Base-by-base conservation (phyloP, 2,797 vertebrate genomes). In the Anguilla pacifica region DNA sequence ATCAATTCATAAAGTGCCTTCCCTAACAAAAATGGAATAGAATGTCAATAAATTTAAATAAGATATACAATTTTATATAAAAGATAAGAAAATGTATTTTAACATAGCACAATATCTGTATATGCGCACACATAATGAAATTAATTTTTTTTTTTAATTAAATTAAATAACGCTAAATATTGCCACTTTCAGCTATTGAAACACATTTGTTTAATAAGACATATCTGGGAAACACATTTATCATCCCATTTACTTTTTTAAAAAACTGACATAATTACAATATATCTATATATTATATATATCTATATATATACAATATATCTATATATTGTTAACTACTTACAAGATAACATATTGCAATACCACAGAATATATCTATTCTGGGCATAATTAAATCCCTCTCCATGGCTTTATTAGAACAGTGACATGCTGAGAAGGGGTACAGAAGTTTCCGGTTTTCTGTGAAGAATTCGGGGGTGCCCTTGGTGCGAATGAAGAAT, bases 401-500 rank as follows among this genome's bases (percentile, higher is more conserved):
- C 6, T 39, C 55, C n/a, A 83, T 25, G 1, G 43, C 67, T 28
- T 83, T 28, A 25, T 25, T 39, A 35, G 51, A 51, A 3, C 72
- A 74, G 49, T 28, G n/a, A 2, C 64, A 43, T 57, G 84, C 70
- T 83, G 85, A 89, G 85, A 88, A 72, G 88, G 43, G 72, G 55
- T 28, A 82, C 53, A 74, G 11, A 84, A 39, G 86, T 10, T 39
- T 1, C 83, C 83, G 85, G 46, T n/a, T 89, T 84, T 86, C 86
- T 28, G 39, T 88, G 86, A 90, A 85, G 86, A 81, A 31, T 85
- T 87, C 25, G 51, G 43, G n/a, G 4, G 61, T 88, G 87, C 83
- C 83, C 49, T 86, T 53, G 85, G 59, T 70, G 28, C 64, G 86
- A 67, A 55, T n/a, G 61, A 35, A 74, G 70, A 90, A 72, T n/a